phyloP scores from a whole-genome alignment of 2,797 vertebrate genomes.

The Schizopygopsis pylzovi region DNA sequence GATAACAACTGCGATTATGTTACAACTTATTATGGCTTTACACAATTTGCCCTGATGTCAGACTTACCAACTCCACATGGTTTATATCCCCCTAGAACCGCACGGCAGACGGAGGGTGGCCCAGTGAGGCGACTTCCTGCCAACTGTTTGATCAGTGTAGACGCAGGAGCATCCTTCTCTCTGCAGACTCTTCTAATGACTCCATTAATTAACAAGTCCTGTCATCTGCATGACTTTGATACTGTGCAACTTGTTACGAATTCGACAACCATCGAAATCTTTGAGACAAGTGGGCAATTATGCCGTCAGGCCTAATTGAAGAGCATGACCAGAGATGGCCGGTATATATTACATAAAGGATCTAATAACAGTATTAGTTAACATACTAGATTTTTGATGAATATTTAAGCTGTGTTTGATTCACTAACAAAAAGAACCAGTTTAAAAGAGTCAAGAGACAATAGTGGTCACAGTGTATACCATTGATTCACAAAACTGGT shows the following conservation, averaged over 20 bases:
- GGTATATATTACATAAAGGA: not conserved
- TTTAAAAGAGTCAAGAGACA: not conserved
- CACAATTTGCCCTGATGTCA: constrained; percentile 41
- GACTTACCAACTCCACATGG: constrained; percentile 32
- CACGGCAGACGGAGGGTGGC: constrained; percentile 32
- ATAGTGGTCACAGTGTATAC: not conserved
- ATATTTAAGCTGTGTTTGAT: not conserved
- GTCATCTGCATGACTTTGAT: constrained; percentile 69
- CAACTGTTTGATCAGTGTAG: constrained; percentile 65
- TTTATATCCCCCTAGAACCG: constrained; percentile 55
- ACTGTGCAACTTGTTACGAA: constrained; percentile 63
- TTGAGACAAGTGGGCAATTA: constrained; percentile 62
- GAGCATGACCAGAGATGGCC: not conserved
- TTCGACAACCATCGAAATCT: constrained; percentile 69
- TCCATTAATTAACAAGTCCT: constrained; percentile 49
- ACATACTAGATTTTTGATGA: not conserved
- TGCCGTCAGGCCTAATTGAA: constrained; percentile 33
- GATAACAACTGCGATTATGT: constrained; percentile 45
- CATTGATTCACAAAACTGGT: not conserved
- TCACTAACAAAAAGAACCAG: not conserved
- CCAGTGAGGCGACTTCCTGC: constrained; percentile 19
- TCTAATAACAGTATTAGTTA: not conserved
- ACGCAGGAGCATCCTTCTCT: constrained; percentile 24
- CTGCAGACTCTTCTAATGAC: constrained; percentile 39
- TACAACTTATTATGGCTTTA: constrained; percentile 33